Conservation (phyloP, 2,888 invertebrate species). For the Tiliacea citrago region DNA sequence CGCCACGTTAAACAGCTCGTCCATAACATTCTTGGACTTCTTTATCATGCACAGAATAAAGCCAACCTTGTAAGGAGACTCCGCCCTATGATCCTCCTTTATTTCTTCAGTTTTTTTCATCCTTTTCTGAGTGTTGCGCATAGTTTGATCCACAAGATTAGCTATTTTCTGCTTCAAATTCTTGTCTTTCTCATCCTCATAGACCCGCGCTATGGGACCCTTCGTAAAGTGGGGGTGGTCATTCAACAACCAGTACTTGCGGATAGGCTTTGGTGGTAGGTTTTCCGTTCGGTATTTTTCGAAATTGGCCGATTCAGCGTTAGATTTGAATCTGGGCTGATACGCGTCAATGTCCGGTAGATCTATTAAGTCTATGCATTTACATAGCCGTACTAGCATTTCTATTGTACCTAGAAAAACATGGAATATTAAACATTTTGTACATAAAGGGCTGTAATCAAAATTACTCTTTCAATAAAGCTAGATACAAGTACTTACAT, state of each 20-base stretch:
- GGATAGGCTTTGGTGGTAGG: constrained; percentile 24
- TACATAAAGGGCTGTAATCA: not conserved
- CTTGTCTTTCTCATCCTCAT: constrained; percentile 70
- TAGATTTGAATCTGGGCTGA: not conserved
- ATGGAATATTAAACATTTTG: not conserved
- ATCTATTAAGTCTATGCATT: constrained; percentile 69
- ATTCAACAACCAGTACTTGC: constrained; percentile 49
- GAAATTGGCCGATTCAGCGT: not conserved
- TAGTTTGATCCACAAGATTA: constrained; percentile 78
- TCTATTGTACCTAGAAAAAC: constrained; percentile 62
- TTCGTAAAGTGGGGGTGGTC: not conserved
- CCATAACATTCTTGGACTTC: constrained; percentile 80
- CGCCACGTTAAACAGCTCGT: constrained; percentile 84
- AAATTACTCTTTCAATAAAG: not conserved
- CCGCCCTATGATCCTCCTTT: constrained; percentile 70
- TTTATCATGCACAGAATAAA: constrained; percentile 83
- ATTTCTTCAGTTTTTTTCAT: constrained; percentile 72
- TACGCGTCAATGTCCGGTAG: constrained; percentile 21
- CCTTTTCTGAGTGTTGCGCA: constrained; percentile 78
- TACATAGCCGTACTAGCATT: constrained; percentile 57
- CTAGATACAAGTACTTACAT: constrained; percentile 71
- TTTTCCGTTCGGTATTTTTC: constrained; percentile 15
- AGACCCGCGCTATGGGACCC: not conserved
- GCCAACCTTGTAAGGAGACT: constrained; percentile 78
- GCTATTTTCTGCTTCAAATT: constrained; percentile 81